Evolutionary conservation across 2,888 invertebrate species (phyloP).

Genomic region (Achlya flavicornis): DNA sequence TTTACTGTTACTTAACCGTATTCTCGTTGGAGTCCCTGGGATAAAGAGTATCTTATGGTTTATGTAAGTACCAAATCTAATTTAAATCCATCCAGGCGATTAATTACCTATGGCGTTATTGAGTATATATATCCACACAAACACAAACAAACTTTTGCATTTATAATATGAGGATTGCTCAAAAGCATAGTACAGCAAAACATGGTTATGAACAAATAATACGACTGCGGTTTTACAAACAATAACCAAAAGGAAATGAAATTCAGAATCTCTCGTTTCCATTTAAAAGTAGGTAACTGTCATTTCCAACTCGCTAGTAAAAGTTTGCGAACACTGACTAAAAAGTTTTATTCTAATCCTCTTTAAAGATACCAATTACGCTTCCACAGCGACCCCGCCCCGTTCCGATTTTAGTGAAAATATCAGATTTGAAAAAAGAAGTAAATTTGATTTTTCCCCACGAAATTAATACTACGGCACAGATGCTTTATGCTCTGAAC

Average conservation of each 20-base stretch:
- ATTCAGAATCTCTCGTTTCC: slow-evolving; percentile 5
- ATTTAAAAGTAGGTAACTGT: slow-evolving; percentile 7
- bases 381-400: slow-evolving; percentile 2
- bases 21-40: too few species aligned
- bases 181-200: background rate
- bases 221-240: background rate
- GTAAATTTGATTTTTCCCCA: slow-evolving; percentile 31
- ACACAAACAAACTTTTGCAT: too few species aligned
- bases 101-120: too few species aligned
- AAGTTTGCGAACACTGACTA: slow-evolving; percentile 3
- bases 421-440: slow-evolving; percentile 26
- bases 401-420: slow-evolving; percentile 14
- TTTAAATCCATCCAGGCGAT: too few species aligned
- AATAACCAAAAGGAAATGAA: slow-evolving; percentile 4
- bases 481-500: slow-evolving; percentile 40
- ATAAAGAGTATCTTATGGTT: too few species aligned
- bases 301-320: background rate
- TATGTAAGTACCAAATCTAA: too few species aligned
- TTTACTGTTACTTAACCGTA: too few species aligned
- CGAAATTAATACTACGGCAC: slow-evolving; percentile 46
- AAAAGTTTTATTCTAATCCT: slow-evolving; percentile 9
- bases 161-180: too few species aligned
- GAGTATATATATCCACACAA: too few species aligned
- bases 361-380: background rate
- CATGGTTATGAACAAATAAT: background rate